A percentile compares a stretch with the other conserved stretches of the same genome.
phyloP scores from a whole-genome alignment of 1,140 invertebrate species.

The Neodiprion fabricii region DNA sequence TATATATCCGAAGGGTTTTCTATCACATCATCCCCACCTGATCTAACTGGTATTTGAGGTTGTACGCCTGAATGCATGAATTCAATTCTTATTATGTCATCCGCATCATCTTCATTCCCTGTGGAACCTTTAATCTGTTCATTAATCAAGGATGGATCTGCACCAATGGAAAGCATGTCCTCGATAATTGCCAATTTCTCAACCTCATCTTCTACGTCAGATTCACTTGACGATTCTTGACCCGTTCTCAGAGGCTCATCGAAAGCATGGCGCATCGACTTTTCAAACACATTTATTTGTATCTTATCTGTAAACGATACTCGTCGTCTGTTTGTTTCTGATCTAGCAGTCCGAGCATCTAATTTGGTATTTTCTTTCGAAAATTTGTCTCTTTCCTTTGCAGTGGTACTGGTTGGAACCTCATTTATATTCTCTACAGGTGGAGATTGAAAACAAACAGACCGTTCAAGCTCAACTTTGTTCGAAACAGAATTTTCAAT shows the following conservation, averaged over 20 bases:
- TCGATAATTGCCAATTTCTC: neutral
- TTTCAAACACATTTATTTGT: slow-evolving; percentile 1
- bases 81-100: slow-evolving; percentile 39
- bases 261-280: neutral
- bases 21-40: slow-evolving; percentile 28
- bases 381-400: neutral
- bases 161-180: neutral
- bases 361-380: neutral
- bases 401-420: neutral
- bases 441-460: too few species aligned
- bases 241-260: neutral
- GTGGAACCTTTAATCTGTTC: slow-evolving; percentile 23
- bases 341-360: too few species aligned
- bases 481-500: neutral
- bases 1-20: slow-evolving; percentile 47
- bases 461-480: neutral
- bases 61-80: slow-evolving; percentile 41
- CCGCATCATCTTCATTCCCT: slow-evolving; percentile 23
- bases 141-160: slow-evolving; percentile 6
- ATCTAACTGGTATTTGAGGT: slow-evolving; percentile 6
- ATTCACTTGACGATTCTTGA: neutral
- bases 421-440: neutral
- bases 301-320: slow-evolving; percentile 6
- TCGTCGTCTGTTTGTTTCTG: neutral
- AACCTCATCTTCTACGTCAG: neutral